A percentile compares a stretch with the other conserved stretches of the same genome.
Conservation (phyloP, 1,140 invertebrate genomes). For the Spodoptera litura region DNA sequence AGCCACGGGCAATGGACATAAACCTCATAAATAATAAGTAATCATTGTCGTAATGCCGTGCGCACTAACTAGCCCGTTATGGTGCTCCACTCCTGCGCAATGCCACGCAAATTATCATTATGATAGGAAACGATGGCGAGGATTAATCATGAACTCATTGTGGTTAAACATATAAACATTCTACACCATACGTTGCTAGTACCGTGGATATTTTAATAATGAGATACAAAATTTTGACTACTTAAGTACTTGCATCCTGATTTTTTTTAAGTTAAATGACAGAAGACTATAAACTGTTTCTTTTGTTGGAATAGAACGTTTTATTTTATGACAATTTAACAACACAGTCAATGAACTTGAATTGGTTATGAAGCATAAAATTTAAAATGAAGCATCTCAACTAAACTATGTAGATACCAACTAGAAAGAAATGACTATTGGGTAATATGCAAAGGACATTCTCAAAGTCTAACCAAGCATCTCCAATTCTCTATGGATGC, state of each 20-base stretch:
- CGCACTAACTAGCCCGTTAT: conserved; percentile 49
- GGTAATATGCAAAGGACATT: no score
- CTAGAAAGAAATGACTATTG: no score
- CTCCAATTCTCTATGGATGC: no score
- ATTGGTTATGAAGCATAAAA: not conserved
- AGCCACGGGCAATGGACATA: conserved; percentile 32
- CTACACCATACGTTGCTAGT: not conserved
- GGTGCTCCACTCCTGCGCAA: conserved; percentile 59
- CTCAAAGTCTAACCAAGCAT: no score
- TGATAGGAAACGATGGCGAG: conserved; percentile 23
- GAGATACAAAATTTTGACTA: not conserved
- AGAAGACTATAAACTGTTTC: not conserved
- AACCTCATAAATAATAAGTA: conserved; percentile 51
- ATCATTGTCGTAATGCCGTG: conserved; percentile 52
- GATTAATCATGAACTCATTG: conserved; percentile 35
- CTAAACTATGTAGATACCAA: not conserved
- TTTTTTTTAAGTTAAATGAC: not conserved
- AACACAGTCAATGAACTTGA: conserved; percentile 24
- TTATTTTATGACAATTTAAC: not conserved
- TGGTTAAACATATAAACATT: conserved; percentile 3
- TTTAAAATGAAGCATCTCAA: no score
- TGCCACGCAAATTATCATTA: conserved; percentile 47
- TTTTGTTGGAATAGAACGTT: not conserved
- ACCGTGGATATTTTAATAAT: conserved; percentile 3
- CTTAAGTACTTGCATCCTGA: not conserved